These are phyloP conservation scores for Caenorhabditis zanzibari DNA, from an alignment of 2,888 invertebrate species.

Conservation along the genomic window DNA sequence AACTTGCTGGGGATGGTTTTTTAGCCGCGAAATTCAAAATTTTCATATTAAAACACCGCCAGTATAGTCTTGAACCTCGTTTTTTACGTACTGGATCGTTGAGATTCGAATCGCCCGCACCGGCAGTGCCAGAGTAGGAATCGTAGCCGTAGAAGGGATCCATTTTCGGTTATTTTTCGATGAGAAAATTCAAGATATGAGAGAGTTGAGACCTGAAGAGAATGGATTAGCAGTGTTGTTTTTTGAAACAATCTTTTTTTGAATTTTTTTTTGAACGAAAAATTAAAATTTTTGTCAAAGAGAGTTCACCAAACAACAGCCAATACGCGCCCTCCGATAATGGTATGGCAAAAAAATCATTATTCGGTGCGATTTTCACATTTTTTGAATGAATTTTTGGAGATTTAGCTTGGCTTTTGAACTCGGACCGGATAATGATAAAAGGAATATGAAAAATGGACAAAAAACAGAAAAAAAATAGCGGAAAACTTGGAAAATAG, in stretches of 20 bases:
- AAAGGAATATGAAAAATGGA: neutral
- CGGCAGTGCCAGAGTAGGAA: conserved; percentile 44
- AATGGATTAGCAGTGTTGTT: conserved; percentile 31
- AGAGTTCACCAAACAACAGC: neutral
- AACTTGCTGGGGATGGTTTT: neutral
- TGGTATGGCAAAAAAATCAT: conserved; percentile 15
- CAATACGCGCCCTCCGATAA: neutral
- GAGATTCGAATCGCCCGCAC: conserved; percentile 21
- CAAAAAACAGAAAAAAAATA: neutral
- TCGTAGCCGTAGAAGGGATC: conserved; percentile 48
- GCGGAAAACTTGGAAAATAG: conserved; percentile 1
- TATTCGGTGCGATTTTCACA: conserved; percentile 31
- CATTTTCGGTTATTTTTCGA: conserved; percentile 25
- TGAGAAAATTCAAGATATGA: neutral
- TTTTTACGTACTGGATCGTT: conserved; percentile 61
- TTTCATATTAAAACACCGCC: conserved; percentile 13
- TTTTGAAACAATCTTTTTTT: neutral
- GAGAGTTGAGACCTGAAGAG: conserved; percentile 30
- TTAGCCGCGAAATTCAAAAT: neutral
- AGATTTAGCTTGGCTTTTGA: neutral
- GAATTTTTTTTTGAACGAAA: neutral
- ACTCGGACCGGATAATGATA: conserved; percentile 50
- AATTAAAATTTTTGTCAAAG: too few relatives aligned
- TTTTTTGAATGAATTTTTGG: neutral
- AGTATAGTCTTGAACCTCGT: conserved; percentile 41